phyloP scores from a whole-genome alignment of 2,888 invertebrate genomes.

The Eumerus sabulonum region DNA sequence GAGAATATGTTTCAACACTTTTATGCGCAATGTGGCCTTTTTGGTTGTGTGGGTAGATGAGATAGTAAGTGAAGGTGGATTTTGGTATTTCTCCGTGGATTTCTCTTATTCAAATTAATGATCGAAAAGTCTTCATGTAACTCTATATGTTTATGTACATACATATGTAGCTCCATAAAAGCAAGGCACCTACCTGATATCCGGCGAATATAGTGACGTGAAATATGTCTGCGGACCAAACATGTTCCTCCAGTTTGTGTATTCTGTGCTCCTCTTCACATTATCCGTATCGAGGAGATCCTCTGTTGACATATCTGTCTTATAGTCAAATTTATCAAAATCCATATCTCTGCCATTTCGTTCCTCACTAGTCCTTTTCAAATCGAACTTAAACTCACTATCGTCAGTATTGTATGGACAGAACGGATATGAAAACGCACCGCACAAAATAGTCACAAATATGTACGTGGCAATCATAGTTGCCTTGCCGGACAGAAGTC shows the following conservation, averaged over 20 bases:
- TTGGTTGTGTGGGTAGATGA: no score
- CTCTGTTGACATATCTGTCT: constrained; percentile 13
- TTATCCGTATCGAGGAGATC: not conserved
- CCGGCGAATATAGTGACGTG: no score
- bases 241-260: not conserved
- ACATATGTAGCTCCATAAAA: not conserved
- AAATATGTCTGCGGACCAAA: not conserved
- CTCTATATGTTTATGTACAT: no score
- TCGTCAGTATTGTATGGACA: constrained; percentile 10
- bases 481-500: constrained; percentile 22
- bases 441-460: constrained; percentile 39
- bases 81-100: no score
- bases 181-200: no score
- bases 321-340: not conserved
- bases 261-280: not conserved
- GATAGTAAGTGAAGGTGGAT: no score
- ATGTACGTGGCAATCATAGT: constrained; percentile 48
- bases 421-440: constrained; percentile 39
- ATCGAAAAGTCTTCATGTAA: no score
- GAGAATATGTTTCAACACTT: no score
- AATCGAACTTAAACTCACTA: constrained; percentile 7
- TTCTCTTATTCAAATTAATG: no score
- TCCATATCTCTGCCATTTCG: not conserved
- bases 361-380: constrained; percentile 16
- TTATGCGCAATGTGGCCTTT: no score